Percentiles rank a stretch among this genome's conserved stretches.
phyloP scores from a whole-genome alignment of 2,797 vertebrate species.

The Glyptemys insculpta region DNA sequence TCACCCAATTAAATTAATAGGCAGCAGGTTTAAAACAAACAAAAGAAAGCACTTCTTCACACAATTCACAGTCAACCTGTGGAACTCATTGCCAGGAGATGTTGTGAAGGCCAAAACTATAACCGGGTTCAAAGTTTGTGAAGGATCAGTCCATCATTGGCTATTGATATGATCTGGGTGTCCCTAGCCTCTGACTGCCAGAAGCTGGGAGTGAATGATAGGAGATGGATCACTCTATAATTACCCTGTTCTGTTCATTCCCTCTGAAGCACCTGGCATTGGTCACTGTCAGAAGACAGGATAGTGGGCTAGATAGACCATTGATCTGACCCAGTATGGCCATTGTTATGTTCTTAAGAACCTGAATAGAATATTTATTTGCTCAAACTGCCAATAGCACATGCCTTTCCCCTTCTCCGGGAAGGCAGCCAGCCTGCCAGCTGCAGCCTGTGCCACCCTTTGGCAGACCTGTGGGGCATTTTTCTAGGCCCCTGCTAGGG shows the following conservation, averaged over 20 bases:
- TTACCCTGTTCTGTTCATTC: background rate
- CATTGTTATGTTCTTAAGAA: background rate
- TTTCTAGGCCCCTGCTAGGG: conserved; percentile 14
- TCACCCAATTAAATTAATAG: background rate
- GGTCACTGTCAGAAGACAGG: background rate
- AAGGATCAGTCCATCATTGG: background rate
- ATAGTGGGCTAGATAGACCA: background rate
- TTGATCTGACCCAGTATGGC: background rate
- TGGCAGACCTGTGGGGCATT: conserved; percentile 43
- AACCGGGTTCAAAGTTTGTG: background rate
- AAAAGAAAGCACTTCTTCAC: background rate
- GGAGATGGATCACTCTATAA: background rate
- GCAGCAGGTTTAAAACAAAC: background rate
- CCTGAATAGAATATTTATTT: background rate
- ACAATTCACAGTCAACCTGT: background rate
- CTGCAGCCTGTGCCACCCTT: conserved; percentile 44
- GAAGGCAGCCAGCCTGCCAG: conserved; percentile 69
- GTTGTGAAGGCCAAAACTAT: background rate
- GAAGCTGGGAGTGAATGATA: background rate
- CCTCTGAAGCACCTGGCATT: background rate
- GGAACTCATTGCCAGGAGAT: background rate
- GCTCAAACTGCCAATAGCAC: background rate
- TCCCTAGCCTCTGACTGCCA: background rate
- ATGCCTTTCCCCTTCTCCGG: conserved; percentile 37
- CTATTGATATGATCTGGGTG: background rate